Evolutionary conservation across 2,113 vertebrate genomes (phyloP).

Genomic region (Perca flavescens): DNA sequence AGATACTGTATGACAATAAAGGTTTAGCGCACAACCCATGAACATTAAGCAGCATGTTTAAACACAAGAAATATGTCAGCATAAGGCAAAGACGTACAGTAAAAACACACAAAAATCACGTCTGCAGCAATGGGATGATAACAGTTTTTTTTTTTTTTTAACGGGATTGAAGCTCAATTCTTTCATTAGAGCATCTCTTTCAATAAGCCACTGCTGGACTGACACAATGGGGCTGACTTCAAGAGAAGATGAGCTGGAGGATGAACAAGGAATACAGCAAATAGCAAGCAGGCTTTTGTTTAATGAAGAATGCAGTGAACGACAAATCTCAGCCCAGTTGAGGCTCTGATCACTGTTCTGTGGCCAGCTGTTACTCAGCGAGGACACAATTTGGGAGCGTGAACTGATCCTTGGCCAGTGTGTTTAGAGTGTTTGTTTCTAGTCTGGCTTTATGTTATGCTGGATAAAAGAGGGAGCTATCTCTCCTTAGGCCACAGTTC

Average conservation of each 20-base stretch:
- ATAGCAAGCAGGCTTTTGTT: conserved; percentile 68
- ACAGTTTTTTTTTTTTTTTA: conserved; percentile 8
- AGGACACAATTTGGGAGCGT: conserved; percentile 10
- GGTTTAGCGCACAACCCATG: conserved; percentile 47
- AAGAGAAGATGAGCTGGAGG: conserved; percentile 65
- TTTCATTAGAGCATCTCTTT: conserved; percentile 57
- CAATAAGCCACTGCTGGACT: conserved; percentile 59
- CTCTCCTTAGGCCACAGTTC: conserved; percentile 68
- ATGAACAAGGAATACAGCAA: conserved; percentile 67
- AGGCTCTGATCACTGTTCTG: conserved; percentile 51
- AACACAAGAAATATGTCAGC: conserved; percentile 56
- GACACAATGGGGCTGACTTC: conserved; percentile 65
- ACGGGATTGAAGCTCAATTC: conserved; percentile 36
- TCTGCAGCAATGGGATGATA: conserved; percentile 33
- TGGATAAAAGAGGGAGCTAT: conserved; percentile 58
- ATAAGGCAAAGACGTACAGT: conserved; percentile 71
- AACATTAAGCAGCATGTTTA: conserved; percentile 71
- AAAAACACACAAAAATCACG: conserved; percentile 48
- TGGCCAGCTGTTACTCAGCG: conserved; percentile 41
- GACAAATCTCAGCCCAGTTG: conserved; percentile 50
- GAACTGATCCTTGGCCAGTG: conserved; percentile 50
- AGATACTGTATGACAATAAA: conserved; percentile 61
- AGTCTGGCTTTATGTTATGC: conserved; percentile 55
- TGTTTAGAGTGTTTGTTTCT: conserved; percentile 34
- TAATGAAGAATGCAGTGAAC: conserved; percentile 37